Evolutionary conservation across 1,140 invertebrate species (phyloP), one percentile per base, ranked within the genome.

Genomic region (Camponotus floridanus): DNA sequence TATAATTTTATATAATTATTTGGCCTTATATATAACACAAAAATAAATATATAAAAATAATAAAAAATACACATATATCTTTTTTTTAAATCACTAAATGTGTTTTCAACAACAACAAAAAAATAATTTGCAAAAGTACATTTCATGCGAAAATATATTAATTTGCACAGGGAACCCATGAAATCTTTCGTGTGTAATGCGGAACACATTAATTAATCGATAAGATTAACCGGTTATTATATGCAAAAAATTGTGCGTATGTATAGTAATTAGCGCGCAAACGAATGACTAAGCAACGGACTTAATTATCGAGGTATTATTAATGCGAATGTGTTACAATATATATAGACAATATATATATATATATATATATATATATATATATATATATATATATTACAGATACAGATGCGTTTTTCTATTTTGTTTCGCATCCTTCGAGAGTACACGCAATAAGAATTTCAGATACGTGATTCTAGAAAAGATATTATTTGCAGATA

Each of bases 161-260:
- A 51, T 51, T 51, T 51, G 18, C 15, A 15, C 15, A 18, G 36
- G 1, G 48, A 18, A 4, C 3, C 15, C 3, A 15, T 51, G 48
- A 51, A 48, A 51, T 0, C 6, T 18, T 26, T 55, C 45, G 2
- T 13, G 6, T 8, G 9, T 33, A 31, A 61, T 13, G 0, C 3
- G 59, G 59, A 42, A 45, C 71, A 59, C 59, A 26, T 45, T 81
- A 70, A 80, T 70, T 80, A 71, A 61, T 59, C 15, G 9, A 61
- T 31, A 18, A 26, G 67, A 51, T 45, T 33, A 71, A 11, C 71
- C 26, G 42, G 6, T 15, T 71, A 42, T 71, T 57, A 33, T 39
- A 21, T 9, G 39, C 21, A 2, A 26, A 55, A 65, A 80, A 33
- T 80, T 68, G 11, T 18, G 45, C 33, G 33, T 18, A 13, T 55